phyloP scores from a whole-genome alignment of 2,797 vertebrate species.

The Peromyscus aztecus region DNA sequence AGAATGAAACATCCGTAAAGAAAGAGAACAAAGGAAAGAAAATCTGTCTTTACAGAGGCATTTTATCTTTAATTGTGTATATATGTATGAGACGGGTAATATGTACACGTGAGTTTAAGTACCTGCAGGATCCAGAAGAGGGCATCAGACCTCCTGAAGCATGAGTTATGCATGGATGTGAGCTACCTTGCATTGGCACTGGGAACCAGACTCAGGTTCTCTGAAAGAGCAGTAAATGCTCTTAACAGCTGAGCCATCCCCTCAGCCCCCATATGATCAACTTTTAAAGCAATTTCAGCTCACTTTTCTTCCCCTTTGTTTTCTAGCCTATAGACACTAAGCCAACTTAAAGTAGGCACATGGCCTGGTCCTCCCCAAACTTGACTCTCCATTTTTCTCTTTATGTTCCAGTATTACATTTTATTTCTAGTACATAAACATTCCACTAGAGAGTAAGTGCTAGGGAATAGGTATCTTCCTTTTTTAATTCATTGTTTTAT shows the following conservation, averaged over 20 bases:
- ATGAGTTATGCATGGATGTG: background rate
- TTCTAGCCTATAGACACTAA: background rate
- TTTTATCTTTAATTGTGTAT: background rate
- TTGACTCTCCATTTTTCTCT: conserved; percentile 1
- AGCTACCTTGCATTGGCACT: too few relatives aligned
- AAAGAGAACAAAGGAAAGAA: background rate
- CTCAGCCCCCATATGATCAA: background rate
- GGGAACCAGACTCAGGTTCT: background rate
- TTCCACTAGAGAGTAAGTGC: background rate
- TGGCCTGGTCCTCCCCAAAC: background rate
- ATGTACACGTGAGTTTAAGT: background rate
- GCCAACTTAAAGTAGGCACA: background rate
- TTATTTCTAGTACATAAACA: background rate
- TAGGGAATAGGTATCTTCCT: background rate
- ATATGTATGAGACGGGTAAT: too few relatives aligned
- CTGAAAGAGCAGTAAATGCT: background rate
- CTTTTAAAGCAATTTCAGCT: background rate
- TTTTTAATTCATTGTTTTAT: background rate
- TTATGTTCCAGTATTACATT: background rate
- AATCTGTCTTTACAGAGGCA: background rate
- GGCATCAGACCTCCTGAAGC: background rate
- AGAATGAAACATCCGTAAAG: background rate
- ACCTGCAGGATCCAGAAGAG: background rate
- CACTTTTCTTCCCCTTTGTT: background rate
- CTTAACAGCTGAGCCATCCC: background rate